Percentiles rank a stretch among this genome's conserved stretches.
phyloP scores from a whole-genome alignment of 1,140 invertebrate species.

The Vanessa atalanta region DNA sequence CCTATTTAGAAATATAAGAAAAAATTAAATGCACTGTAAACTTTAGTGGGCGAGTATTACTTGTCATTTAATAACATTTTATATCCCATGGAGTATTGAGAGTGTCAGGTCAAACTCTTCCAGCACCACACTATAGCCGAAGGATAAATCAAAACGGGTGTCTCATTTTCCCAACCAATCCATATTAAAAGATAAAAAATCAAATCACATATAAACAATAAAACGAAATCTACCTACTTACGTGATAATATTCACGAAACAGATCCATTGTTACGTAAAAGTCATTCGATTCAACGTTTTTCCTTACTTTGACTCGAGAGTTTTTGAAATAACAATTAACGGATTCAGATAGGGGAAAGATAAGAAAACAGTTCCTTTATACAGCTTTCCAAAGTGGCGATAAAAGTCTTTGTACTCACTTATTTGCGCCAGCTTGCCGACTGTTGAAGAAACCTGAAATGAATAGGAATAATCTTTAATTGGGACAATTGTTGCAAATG shows the following conservation, averaged over 20 bases:
- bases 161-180: too few species aligned
- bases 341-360: constrained; percentile 31
- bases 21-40: too few species aligned
- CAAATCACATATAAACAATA: too few species aligned
- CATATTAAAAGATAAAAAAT: too few species aligned
- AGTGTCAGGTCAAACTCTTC: too few species aligned
- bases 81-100: too few species aligned
- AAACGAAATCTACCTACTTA: not conserved
- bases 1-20: too few species aligned
- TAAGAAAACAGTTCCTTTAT: constrained; percentile 31
- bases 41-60: too few species aligned
- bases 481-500: constrained; percentile 19
- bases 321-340: constrained; percentile 37
- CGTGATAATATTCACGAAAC: not conserved
- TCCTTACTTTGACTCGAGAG: constrained; percentile 2
- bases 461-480: constrained; percentile 41
- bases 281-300: not conserved
- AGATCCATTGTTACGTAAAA: not conserved
- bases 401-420: constrained; percentile 61
- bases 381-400: constrained; percentile 19
- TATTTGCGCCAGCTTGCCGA: constrained; percentile 75
- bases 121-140: too few species aligned
- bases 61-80: too few species aligned
- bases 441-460: constrained; percentile 66
- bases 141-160: too few species aligned